phyloP scores from a whole-genome alignment of 2,797 vertebrate species.

The Rhynchotus rufescens region DNA sequence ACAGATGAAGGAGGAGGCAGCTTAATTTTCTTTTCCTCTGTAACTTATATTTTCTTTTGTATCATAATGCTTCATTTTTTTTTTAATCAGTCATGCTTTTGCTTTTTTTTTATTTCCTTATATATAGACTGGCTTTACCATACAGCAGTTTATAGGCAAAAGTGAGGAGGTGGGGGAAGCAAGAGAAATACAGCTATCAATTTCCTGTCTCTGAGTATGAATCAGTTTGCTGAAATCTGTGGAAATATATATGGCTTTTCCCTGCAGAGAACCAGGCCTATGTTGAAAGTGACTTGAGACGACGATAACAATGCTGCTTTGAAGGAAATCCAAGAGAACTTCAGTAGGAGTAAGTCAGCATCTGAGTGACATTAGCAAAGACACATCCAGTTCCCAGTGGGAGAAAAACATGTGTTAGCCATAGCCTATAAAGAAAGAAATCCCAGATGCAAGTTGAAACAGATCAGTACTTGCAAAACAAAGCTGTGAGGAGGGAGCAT shows the following conservation, averaged over 20 bases:
- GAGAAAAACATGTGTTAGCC: conserved; percentile 10
- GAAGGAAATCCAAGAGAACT: neutral
- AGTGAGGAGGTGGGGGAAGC: neutral
- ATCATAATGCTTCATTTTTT: neutral
- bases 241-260: neutral
- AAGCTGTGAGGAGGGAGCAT: neutral
- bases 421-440: conserved; percentile 10
- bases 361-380: conserved; percentile 24
- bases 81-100: neutral
- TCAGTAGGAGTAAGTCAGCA: neutral
- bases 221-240: neutral
- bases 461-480: neutral
- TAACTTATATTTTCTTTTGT: neutral
- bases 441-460: neutral
- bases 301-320: neutral
- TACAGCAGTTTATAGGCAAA: neutral
- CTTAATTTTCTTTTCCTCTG: neutral
- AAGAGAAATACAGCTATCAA: neutral
- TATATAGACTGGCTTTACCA: neutral
- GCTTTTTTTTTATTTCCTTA: neutral
- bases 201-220: neutral
- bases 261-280: neutral
- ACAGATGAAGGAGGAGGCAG: neutral
- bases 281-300: neutral
- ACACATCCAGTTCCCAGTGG: neutral